Evolutionary conservation across 2,797 vertebrate species (phyloP), one percentile per base, ranked within the genome.

Genomic region (Hapalemur alaotrensis): DNA sequence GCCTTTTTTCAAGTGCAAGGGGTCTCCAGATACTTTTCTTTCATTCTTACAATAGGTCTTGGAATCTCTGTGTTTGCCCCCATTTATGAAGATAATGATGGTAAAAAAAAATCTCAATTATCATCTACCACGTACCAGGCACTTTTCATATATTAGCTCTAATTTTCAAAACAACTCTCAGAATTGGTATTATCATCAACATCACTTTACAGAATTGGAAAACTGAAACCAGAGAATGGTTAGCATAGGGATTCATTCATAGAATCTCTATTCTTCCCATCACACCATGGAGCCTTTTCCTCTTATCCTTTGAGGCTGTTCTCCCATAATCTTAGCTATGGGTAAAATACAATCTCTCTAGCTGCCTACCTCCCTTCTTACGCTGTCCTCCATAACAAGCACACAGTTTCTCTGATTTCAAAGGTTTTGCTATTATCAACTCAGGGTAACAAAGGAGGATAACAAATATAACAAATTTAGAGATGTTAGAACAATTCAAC

Each of bases 401-500:
- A 69, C 17, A 61, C 14, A 43, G 57, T 3, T 7, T 48, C 25
- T 91, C 75, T 54, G 25, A 75, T 70, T 84, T 72, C 54, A 59
- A 97, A 93, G 14, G 23, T 52, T 88, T 90, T 95, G 28, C 57
- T 79, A 75, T 59, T 80, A 78, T 93, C 63, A 83, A 95, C 28
- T 79, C 59, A 80, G 22, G 59, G 17, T 75, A 96, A 84, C 65
- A 91, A 93, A 94, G 50, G 84, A 7, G 22, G 12, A 85, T 67
- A 73, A 67, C 52, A 86, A 76, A 79, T 59, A 20, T 87, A 86
- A 93, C 25, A 87, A 94, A 79, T 38, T 50, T 82, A 41, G 63
- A 89, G 46, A 63, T 30, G 30, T 50, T 85, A 61, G 10, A 86
- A 90, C 50, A 86, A 79, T 65, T 78, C 23, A 28, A 61, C 46